These are phyloP conservation scores for Drosophila equinoxialis DNA, from an alignment of 1,140 invertebrate genomes.

Conservation along the genomic window DNA sequence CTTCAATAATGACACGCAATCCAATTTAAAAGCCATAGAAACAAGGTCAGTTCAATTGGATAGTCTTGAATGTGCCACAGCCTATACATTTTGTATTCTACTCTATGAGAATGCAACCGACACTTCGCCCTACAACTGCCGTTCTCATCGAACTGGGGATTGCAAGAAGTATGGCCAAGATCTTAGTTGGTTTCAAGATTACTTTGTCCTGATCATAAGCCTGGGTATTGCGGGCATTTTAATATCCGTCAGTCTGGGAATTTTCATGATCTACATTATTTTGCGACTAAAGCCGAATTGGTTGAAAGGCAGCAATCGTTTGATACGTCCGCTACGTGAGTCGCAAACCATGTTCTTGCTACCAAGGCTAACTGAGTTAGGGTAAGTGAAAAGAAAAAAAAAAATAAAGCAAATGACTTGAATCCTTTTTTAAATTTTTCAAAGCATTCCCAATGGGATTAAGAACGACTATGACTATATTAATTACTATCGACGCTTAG, in stretches of 20 bases:
- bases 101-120: background rate
- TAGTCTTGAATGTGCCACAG: conserved; percentile 27
- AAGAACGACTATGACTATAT: conserved; percentile 45
- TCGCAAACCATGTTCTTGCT: conserved; percentile 46
- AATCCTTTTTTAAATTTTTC: background rate
- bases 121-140: conserved; percentile 42
- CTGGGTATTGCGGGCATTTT: conserved; percentile 36
- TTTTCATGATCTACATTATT: conserved; percentile 36
- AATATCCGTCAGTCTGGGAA: conserved; percentile 35
- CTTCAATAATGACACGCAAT: conserved; percentile 11
- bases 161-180: conserved; percentile 3
- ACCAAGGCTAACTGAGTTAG: conserved; percentile 17
- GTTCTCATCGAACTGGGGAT: conserved; percentile 30
- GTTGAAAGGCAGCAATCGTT: conserved; percentile 37
- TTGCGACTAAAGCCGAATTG: conserved; percentile 48
- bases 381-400: conserved; percentile 30
- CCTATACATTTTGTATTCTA: conserved; percentile 45
- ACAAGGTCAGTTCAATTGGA: conserved; percentile 1
- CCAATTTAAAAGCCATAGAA: background rate
- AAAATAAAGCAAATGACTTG: background rate
- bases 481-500: conserved; percentile 53
- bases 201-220: conserved; percentile 38
- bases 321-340: conserved; percentile 14
- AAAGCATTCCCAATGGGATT: conserved; percentile 9
- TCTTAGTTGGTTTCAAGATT: conserved; percentile 39